Conservation (phyloP, 2,797 vertebrate genomes). For the Tympanoctomys barrerae region DNA sequence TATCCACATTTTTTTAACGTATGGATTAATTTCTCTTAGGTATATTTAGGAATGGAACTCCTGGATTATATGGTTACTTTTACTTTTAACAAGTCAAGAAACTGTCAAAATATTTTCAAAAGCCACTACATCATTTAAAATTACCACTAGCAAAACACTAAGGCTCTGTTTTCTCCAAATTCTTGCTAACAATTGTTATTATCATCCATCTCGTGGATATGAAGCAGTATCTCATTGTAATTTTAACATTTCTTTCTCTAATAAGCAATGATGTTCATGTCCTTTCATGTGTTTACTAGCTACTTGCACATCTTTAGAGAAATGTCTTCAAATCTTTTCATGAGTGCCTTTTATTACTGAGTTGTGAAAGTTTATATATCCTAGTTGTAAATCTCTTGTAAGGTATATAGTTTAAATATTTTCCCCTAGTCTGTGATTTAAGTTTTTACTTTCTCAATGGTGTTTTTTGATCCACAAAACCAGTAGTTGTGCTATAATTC, state of each 20-base stretch:
- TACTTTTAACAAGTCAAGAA: background rate
- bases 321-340: constrained; percentile 43
- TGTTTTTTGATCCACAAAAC: background rate
- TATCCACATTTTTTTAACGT: background rate
- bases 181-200: background rate
- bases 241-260: background rate
- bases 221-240: background rate
- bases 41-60: background rate
- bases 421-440: background rate
- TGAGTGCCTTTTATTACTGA: background rate
- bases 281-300: background rate
- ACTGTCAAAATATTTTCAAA: constrained; percentile 18
- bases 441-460: background rate
- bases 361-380: background rate
- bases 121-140: background rate
- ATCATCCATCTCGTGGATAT: background rate
- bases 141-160: background rate
- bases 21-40: background rate
- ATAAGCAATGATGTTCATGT: background rate
- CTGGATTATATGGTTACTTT: background rate
- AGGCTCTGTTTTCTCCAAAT: background rate
- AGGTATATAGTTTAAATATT: background rate
- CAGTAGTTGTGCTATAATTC: background rate
- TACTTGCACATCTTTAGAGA: background rate
- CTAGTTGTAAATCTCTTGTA: background rate